A percentile compares a stretch with the other conserved stretches of the same genome.
Conservation (phyloP, 2,888 invertebrate genomes). For the Protophormia terraenovae region DNA sequence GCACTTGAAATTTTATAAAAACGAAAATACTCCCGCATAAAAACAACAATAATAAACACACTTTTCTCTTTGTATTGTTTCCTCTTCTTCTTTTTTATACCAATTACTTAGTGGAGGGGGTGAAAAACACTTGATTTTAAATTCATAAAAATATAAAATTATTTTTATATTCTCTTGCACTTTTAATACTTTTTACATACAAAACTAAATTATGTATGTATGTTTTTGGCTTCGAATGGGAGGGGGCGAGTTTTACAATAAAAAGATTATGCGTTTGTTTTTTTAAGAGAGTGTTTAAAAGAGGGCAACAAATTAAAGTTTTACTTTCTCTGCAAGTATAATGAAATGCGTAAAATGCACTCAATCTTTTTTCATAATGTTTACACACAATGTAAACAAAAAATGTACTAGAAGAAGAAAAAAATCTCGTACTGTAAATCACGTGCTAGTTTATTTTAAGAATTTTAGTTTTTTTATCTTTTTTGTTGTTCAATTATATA, state of each 20-base stretch:
- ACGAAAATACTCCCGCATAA: background rate
- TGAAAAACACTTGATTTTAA: background rate
- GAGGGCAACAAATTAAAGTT: background rate
- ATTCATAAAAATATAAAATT: background rate
- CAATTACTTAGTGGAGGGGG: background rate
- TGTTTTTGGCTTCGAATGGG: background rate
- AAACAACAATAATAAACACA: background rate
- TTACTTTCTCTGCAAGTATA: background rate
- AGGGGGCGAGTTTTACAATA: background rate
- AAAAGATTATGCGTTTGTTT: background rate
- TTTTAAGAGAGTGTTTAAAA: background rate
- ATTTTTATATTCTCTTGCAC: background rate
- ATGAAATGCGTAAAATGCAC: background rate
- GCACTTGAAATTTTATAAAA: background rate
- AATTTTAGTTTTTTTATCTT: background rate
- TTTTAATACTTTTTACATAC: background rate
- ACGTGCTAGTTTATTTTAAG: conserved; percentile 10
- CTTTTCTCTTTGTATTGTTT: background rate
- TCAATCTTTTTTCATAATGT: background rate
- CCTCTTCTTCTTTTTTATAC: background rate
- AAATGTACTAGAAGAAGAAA: background rate
- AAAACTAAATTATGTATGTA: background rate
- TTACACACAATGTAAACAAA: background rate
- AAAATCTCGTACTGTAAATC: background rate
- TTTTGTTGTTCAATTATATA: conserved; percentile 33